Evolutionary conservation across 1,140 invertebrate genomes (phyloP).

Genomic region (Zaprionus capensis): DNA sequence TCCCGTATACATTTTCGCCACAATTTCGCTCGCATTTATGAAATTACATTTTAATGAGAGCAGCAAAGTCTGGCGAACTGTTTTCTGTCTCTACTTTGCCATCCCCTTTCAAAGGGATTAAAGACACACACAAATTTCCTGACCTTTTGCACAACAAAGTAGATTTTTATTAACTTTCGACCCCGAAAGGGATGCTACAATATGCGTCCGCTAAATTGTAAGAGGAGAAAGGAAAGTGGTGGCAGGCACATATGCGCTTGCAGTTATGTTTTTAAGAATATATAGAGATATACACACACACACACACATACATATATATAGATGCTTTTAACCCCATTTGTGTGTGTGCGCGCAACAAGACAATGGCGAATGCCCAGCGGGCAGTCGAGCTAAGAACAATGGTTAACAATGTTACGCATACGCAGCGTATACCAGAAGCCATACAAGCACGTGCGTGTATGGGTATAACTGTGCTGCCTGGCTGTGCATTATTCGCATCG

Average conservation of each 20-base stretch:
- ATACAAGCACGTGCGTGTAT: background rate
- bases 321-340: slow-evolving; percentile 29
- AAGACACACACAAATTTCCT: background rate
- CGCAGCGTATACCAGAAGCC: slow-evolving; percentile 43
- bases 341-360: slow-evolving; percentile 19
- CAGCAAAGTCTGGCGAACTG: background rate
- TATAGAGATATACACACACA: background rate
- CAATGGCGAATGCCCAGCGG: slow-evolving; percentile 39
- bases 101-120: background rate
- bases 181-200: slow-evolving; percentile 5
- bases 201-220: background rate
- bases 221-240: background rate
- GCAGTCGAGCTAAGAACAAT: slow-evolving; percentile 48
- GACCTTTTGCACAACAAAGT: slow-evolving; percentile 2
- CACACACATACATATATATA: background rate
- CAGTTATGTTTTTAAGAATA: slow-evolving; percentile 21
- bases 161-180: background rate
- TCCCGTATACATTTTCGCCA: background rate
- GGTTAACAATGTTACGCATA: slow-evolving; percentile 71
- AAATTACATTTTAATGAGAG: slow-evolving; percentile 8
- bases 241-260: slow-evolving; percentile 3
- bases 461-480: background rate
- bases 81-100: too few relatives aligned
- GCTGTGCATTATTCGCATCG: background rate
- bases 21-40: background rate